Conservation (phyloP, 2,113 vertebrate genomes). For the Platichthys flesus region DNA sequence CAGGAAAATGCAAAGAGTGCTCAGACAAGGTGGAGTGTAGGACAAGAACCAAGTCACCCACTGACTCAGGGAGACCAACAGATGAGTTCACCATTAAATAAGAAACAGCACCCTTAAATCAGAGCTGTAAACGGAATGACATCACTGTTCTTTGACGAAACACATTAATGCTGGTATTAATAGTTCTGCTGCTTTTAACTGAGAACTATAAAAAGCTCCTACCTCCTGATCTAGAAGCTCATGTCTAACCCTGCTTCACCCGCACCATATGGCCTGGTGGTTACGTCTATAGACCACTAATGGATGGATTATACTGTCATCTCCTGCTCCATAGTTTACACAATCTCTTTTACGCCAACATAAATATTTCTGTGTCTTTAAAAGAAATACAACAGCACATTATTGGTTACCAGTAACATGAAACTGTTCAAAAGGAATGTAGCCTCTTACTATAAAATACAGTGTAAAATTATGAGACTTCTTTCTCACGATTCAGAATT, state of each 20-base stretch:
- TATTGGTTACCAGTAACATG: not conserved
- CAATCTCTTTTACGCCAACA: not conserved
- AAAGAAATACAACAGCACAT: not conserved
- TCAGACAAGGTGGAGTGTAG: conserved; percentile 15
- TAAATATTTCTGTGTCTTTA: not conserved
- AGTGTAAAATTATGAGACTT: too few relatives aligned
- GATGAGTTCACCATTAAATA: not conserved
- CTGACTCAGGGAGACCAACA: conserved; percentile 12
- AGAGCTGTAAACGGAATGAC: not conserved
- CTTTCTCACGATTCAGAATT: not conserved
- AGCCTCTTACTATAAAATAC: too few relatives aligned
- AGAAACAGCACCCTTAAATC: not conserved
- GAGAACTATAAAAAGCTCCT: conserved; percentile 22
- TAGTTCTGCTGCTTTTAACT: conserved; percentile 3
- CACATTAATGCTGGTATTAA: conserved; percentile 1
- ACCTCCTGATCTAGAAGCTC: conserved; percentile 19
- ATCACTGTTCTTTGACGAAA: too few relatives aligned
- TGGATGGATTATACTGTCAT: conserved; percentile 36
- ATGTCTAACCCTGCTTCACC: conserved; percentile 8
- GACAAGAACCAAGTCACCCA: conserved; percentile 4
- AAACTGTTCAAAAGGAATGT: not conserved
- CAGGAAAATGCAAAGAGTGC: conserved; percentile 67
- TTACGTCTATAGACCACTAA: conserved; percentile 38
- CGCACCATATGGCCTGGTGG: conserved; percentile 48
- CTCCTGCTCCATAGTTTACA: not conserved